Base-by-base conservation (phyloP, 2,113 vertebrate species). In the Colius striatus region DNA sequence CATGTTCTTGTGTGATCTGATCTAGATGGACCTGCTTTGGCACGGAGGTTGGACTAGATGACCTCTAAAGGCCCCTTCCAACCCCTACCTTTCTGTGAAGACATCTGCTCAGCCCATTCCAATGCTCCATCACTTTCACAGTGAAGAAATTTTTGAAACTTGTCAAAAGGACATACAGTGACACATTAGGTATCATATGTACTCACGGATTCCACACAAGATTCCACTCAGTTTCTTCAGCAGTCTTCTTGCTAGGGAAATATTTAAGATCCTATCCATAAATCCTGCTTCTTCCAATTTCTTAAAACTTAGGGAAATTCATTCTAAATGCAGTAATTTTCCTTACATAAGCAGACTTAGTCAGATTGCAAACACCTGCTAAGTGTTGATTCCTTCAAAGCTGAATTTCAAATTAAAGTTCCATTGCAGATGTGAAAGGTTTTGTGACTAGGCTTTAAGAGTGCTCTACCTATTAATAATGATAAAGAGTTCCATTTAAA, bases 401-500 rank as follows among this genome's bases (percentile, higher is more conserved):
- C 0, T 85, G 71, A 73, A 85, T 73, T 90, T 91, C 41, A 84
- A 92, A 78, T 75, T 63, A 27, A 88, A 88, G 45, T 75, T 57
- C 87, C 87, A 61, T 60, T 89, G 61, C 50, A 94, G 48, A 82
- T 61, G 32, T 43, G 89, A 41, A 83, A 36, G 38, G 4, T 16
- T 93, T 92, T 93, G 50, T 51, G 45, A 89, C 11, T 45, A 61
- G 66, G 36, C 15, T 85, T 90, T 88, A 82, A 91, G 60, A 91
- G 65, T 57, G 58, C 20, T 91, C 45, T 53, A 65, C 18, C 11
- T 91, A 73, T 27, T 84, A 65, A 75, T 65, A 7, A 16, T 76
- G 27, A 83, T 15, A 29, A 89, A 65, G 50, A 48, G 20, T 87
- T 94, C 22, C 1, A 72, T 61, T 87, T 68, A 57, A 94, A 89